Evolutionary conservation across 64 coral and sea anemone genomes (phyloP), one percentile per base, ranked within the genome.

Genomic region (Montipora capricornis): DNA sequence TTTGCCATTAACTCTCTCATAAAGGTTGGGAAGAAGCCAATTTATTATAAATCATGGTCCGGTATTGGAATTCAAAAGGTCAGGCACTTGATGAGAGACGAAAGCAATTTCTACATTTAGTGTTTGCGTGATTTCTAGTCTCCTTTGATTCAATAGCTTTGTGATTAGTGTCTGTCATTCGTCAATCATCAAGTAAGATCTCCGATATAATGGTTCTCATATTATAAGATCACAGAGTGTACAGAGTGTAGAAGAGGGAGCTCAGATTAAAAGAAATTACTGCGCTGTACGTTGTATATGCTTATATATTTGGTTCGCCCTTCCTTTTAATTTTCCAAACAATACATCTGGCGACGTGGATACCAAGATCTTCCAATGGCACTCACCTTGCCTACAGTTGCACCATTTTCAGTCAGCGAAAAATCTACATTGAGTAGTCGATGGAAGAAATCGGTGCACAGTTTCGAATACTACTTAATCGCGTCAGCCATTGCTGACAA

Each of bases 401-500:
- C 64, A 68, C 64, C 64, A 16, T 68, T 68, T 68, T 68, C 89
- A 15, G 62, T 91, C 16, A 61, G 61, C 4, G 78, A 91, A 3
- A 78, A 78, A 47, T 78, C 45, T 20, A 92, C 80, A 22, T 66
- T 92, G 4, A 5, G 75, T 19, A 79, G 82, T 26, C 62, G 90
- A 14, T 83, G 80, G 90, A 83, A 20, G 20, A 26, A 83, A 58
- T 92, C 67, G 90, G 69, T 47, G 26, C 26, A 37, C 11, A 60
- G 53, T 73, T 91, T 91, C 80, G 90, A 91, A 49, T 48, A 83
- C 17, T 92, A 73, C 48, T 75, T 64, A 48, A 16, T 47, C 19
- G 90, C 90, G 46, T 92, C 80, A 8, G 90, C 61, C 11, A 49
- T 84, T 7, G 52, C 47, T 24, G 90, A 92, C 7, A 16, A 67